These are phyloP conservation scores for Lepas anatifera DNA, from an alignment of 2,888 invertebrate genomes.

Conservation along the genomic window DNA sequence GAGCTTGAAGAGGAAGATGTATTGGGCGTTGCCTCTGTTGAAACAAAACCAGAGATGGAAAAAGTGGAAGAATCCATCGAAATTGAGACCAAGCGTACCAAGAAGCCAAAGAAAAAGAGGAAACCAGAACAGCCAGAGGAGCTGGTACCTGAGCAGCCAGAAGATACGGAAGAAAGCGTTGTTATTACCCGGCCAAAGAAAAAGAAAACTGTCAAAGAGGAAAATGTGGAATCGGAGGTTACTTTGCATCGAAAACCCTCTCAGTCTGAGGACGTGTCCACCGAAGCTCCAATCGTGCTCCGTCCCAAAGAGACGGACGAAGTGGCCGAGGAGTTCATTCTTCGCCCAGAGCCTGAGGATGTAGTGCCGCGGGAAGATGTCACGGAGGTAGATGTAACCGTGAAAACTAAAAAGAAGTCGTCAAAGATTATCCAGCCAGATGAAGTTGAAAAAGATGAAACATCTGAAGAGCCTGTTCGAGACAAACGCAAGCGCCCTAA, in stretches of 20 bases:
- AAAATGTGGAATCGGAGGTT: background rate
- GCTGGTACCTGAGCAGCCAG: background rate
- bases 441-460: too few relatives aligned
- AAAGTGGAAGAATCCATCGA: background rate
- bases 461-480: background rate
- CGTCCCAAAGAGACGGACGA: too few relatives aligned
- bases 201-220: background rate
- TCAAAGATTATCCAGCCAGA: background rate
- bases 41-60: background rate
- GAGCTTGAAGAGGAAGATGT: background rate
- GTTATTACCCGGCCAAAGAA: background rate
- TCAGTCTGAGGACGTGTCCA: too few relatives aligned
- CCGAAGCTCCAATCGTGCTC: too few relatives aligned
- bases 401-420: background rate
- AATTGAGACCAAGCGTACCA: background rate
- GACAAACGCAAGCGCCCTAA: background rate
- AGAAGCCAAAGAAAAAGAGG: background rate
- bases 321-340: background rate
- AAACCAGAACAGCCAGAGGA: background rate
- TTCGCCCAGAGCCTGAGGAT: background rate
- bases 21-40: background rate
- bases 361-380: background rate
- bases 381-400: background rate
- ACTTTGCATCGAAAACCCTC: too few relatives aligned
- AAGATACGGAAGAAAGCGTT: background rate